Evolutionary conservation across 2,797 vertebrate genomes (phyloP).

Genomic region (Geotrypetes seraphini): DNA sequence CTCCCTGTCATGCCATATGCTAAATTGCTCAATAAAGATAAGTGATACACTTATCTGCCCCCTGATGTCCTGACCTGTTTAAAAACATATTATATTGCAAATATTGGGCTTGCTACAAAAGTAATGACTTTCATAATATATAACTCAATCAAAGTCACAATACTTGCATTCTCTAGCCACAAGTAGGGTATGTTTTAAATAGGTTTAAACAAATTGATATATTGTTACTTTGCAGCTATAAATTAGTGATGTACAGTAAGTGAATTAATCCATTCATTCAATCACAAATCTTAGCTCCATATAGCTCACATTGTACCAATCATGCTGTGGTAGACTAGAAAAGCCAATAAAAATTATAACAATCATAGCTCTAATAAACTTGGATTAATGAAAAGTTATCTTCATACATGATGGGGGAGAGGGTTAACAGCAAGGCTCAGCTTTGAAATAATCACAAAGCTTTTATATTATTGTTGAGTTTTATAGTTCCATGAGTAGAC

Average conservation of each 20-base stretch:
- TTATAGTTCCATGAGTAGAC: too few relatives aligned
- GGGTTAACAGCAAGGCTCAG: constrained; percentile 1
- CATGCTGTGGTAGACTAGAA: constrained; percentile 43
- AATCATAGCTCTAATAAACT: constrained; percentile 30
- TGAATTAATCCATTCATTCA: constrained; percentile 34
- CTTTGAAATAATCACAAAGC: constrained; percentile 5
- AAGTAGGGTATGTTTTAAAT: constrained; percentile 19
- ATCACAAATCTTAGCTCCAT: constrained; percentile 35
- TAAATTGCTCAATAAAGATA: constrained; percentile 50
- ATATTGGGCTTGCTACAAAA: constrained; percentile 22
- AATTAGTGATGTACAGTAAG: constrained; percentile 44
- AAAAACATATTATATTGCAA: constrained; percentile 33
- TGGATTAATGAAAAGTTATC: constrained; percentile 25
- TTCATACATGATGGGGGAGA: constrained; percentile 3
- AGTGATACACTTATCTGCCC: constrained; percentile 40
- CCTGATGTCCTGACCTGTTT: constrained; percentile 41
- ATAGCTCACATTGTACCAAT: constrained; percentile 33
- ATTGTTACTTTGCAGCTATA: constrained; percentile 31
- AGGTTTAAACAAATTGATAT: constrained; percentile 32
- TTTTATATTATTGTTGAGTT: too few relatives aligned
- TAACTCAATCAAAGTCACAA: constrained; percentile 36
- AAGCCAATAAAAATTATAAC: constrained; percentile 34
- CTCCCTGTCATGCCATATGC: constrained; percentile 32
- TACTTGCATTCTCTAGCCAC: constrained; percentile 9
- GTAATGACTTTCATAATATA: constrained; percentile 37